Conservation (phyloP, 2,888 invertebrate genomes). For the Dicyrtoma fusca region DNA sequence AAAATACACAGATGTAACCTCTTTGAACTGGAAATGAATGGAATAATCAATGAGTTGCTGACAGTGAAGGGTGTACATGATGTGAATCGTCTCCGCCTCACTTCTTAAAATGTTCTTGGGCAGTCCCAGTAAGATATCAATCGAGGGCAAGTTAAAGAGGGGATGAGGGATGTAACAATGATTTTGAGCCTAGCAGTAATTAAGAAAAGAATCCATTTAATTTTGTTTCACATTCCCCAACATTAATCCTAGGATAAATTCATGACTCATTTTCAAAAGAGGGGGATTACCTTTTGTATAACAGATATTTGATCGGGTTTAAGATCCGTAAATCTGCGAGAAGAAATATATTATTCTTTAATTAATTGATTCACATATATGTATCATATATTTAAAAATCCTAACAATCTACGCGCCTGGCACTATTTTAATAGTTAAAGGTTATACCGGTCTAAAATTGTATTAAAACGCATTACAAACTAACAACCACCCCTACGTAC, state of each 20-base stretch:
- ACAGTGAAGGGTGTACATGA: conserved; percentile 38
- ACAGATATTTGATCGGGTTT: neutral
- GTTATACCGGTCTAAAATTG: too few species aligned
- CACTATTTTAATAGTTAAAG: too few species aligned
- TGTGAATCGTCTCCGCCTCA: conserved; percentile 17
- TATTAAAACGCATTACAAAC: too few species aligned
- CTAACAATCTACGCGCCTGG: too few species aligned
- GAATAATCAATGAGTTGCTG: conserved; percentile 30
- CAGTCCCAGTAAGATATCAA: conserved; percentile 14
- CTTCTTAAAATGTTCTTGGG: conserved; percentile 8
- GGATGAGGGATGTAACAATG: conserved; percentile 6
- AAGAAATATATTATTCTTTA: too few species aligned
- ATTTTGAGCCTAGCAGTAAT: conserved; percentile 5
- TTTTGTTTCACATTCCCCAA: too few species aligned
- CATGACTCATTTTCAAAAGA: neutral
- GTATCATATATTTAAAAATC: too few species aligned
- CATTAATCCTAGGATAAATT: too few species aligned
- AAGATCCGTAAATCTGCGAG: neutral
- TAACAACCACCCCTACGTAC: too few species aligned
- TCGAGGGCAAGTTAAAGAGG: conserved; percentile 6
- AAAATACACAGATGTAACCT: conserved; percentile 10
- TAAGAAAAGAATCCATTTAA: too few species aligned
- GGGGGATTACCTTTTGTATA: neutral
- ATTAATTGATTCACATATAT: too few species aligned
- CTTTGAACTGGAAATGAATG: conserved; percentile 11